Percentiles rank a stretch among this genome's conserved stretches.
Conservation (phyloP, 1,140 invertebrate genomes). For the Archegozetes longisetosus region DNA sequence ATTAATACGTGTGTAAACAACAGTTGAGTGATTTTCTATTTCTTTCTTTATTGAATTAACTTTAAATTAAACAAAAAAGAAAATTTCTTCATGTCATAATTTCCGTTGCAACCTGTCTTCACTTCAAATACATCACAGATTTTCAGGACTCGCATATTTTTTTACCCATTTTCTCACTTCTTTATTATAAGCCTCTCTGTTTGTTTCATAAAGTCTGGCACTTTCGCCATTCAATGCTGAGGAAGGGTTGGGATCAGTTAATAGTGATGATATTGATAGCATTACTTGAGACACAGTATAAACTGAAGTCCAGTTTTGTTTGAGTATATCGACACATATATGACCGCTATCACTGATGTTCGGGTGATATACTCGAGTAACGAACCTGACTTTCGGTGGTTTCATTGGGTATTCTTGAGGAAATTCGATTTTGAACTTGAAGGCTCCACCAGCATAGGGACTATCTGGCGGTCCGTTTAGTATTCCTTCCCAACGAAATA, state of each 20-base stretch:
- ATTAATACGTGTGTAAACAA: no score
- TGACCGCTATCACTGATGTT: constrained; percentile 84
- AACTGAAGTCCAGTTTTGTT: constrained; percentile 19
- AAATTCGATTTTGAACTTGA: constrained; percentile 92
- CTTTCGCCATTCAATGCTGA: background rate
- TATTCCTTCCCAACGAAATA: constrained; percentile 22
- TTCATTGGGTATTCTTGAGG: constrained; percentile 99
- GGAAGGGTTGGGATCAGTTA: background rate
- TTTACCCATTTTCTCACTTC: background rate
- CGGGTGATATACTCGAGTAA: constrained; percentile 98
- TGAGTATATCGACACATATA: constrained; percentile 21
- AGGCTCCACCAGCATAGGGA: constrained; percentile 98
- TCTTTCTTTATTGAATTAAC: no score
- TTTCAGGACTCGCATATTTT: background rate
- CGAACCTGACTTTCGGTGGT: constrained; percentile 87
- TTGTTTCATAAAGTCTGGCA: background rate
- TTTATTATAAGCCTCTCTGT: background rate
- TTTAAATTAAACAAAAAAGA: no score
- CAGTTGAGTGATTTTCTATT: no score
- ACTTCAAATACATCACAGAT: background rate
- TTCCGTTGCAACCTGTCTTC: no score
- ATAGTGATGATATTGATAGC: background rate
- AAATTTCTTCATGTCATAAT: no score
- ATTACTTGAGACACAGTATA: constrained; percentile 10
- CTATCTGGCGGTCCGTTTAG: constrained; percentile 52